Evolutionary conservation across 2,113 vertebrate species (phyloP), one percentile per base, ranked within the genome.

Genomic region (Phalacrocorax carbo): DNA sequence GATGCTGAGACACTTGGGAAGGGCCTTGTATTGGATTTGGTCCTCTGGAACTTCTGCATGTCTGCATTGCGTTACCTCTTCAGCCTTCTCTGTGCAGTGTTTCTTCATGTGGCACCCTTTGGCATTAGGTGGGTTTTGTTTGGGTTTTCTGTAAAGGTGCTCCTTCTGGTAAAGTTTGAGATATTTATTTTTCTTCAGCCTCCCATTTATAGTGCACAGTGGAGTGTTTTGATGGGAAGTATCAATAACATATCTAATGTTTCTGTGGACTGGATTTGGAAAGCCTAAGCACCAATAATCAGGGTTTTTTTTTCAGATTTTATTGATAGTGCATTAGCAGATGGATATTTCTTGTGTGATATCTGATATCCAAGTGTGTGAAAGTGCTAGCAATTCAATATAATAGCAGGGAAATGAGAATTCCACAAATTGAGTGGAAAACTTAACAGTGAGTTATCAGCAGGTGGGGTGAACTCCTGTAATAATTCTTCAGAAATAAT

Each of bases 191-290:
- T 65, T 58, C 26, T 77, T 79, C 36, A 30, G 32, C 49, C n/a
- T 94, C 26, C 10, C 21, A 25, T 54, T 86, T 49, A 7, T 32
- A 86, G 30, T 49, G 40, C 16, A 42, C 21, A 48, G 81, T 83
- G 11, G 29, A 71, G 13, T 70, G 29, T 73, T 96, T 89, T 89
- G 81, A 72, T 95, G 93, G 91, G 93, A 97, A 95, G 66, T 95
- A 85, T 91, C 95, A 96, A 94, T 96, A 95, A 16, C 8, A 9
- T 80, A 92, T 94, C 0, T 32, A 87, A 77, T 87, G 34, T 66
- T 90, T 91, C 40, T 70, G 5, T 40, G 55, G 73, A 19, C 29
- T 77, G 54, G 70, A 77, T 96, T 93, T 94, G 77, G 79, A 94
- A 96, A 87, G 69, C 62, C 48, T 57, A 29, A 64, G 29, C 65